Percentiles rank a stretch among this genome's conserved stretches.
phyloP scores from a whole-genome alignment of 2,888 invertebrate species.

The Tiphia femorata region DNA sequence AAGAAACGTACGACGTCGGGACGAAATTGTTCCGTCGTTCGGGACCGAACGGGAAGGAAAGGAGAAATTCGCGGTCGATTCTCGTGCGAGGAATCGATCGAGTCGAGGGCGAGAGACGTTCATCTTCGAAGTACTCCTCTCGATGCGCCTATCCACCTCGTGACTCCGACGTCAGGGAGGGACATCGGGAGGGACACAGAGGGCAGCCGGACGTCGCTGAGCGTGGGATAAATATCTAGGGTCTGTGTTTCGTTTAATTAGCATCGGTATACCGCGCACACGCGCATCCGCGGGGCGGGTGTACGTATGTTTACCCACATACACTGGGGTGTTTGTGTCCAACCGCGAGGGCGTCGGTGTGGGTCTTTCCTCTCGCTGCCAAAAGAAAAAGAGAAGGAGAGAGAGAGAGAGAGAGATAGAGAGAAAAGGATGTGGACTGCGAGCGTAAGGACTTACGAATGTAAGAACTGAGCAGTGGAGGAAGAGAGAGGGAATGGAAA shows the following conservation, averaged over 20 bases:
- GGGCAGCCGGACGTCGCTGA: slow-evolving; percentile 38
- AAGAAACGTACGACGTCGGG: no score
- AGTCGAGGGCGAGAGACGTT: no score
- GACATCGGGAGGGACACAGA: slow-evolving; percentile 24
- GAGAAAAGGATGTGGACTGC: slow-evolving; percentile 9
- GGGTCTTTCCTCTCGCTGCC: not conserved
- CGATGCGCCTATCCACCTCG: slow-evolving; percentile 33
- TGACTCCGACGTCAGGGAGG: slow-evolving; percentile 22
- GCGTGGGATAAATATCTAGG: slow-evolving; percentile 54
- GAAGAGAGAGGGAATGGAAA: not conserved
- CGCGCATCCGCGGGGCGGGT: slow-evolving; percentile 26
- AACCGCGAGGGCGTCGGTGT: not conserved
- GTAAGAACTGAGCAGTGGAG: not conserved
- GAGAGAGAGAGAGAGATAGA: slow-evolving; percentile 22
- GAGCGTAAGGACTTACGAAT: slow-evolving; percentile 12
- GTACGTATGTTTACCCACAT: not conserved
- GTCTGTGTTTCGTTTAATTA: slow-evolving; percentile 56
- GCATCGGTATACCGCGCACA: slow-evolving; percentile 50
- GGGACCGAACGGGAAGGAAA: no score
- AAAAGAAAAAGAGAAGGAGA: not conserved
- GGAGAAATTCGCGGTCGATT: no score
- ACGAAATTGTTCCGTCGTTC: no score
- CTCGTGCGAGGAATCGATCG: no score
- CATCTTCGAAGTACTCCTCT: no score
- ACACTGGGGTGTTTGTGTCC: no score